Base-by-base conservation (phyloP, 2,888 invertebrate species). In the Petrolisthes cinctipes region DNA sequence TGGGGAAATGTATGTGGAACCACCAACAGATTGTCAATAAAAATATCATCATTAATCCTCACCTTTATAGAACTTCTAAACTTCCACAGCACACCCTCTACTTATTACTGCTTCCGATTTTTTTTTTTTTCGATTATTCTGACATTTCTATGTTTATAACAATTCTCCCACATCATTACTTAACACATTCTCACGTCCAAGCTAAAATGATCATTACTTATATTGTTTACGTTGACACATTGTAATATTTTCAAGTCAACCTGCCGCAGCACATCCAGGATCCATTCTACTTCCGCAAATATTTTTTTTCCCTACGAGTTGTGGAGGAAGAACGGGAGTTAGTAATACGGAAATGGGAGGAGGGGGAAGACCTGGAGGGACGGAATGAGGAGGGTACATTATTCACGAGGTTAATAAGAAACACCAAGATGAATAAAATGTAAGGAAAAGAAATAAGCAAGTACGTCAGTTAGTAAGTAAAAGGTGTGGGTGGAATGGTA, bases 231-330 rank as follows among this genome's bases (percentile, higher is more conserved):
- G 14, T 66, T 51, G 61, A 9, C 51, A 82, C n/a, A 57, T 57
- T 5, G n/a, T 20, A 57, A 20, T 83, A 54, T 14, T 73, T 54
- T 82, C 57, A 20, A 82, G 9, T 61, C 84, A 86, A 86, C 82
- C 53, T 76, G 81, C 76, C 37, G 37, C 51, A 82, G 51, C 81
- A 73, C 86, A 82, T 75, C 86, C 86, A 82, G 75, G 37, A 57
- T 57, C 82, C 20, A 20, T 82, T 86, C 82, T 51, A 82, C 68
- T 82, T 86, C 86, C 86, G 82, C 80, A 85, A 79, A 80, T 51
- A 20, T 54, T 75, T 51, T 73, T 73, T 79, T 66, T 56, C 51
- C 56, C 76, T 56, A 79, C 53, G 61, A 37, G 78, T 14, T 56
- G 54, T 73, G 11, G 37, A 37, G 14, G 20, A 53, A 56, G 4